Base-by-base conservation (phyloP, 2,888 invertebrate genomes). In the Meiosimyza platycephala region DNA sequence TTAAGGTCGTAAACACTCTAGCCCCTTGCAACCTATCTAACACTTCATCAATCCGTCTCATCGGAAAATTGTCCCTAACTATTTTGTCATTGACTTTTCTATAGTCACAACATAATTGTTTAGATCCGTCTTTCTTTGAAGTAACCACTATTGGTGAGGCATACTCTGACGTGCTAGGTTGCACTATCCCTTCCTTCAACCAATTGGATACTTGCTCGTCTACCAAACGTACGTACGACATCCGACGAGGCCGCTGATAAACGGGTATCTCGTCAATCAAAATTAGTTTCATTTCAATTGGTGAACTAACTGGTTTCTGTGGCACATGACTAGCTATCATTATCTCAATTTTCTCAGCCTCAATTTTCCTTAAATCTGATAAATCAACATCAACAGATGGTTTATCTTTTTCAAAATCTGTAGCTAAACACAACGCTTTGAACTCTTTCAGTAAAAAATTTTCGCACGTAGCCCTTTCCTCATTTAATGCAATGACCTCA, bases 241-340 rank as follows among this genome's bases (percentile, higher is more conserved):
- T 65, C 13, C 60, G 62, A 15, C 74, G 48, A 6, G 74, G 72
- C 4, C 70, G 33, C 9, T 60, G 18, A 5, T 70, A 67, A 1
- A 73, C 71, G 11, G 73, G 75, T 9, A 60, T 22, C 40, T 73
- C 65, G 13, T 75, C 70, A 7, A 48, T 55, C 7, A 77, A 16
- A 2, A 72, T 51, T 0, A 77, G 60, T 22, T 73, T 77, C 73
- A 77, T 77, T 33, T 73, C 68, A 2, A 77, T 71, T 1, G 74
- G 75, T 11, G 75, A 67, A 22, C 2, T 22, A 22, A 2, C 22
- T 22, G 22, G 22, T 2, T 2, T 22, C 22, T 22, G 22, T 22
- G 22, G 22, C n/a, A n/a, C n/a, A n/a, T n/a, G n/a, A n/a, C n/a
- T n/a, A n/a, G n/a, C n/a, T n/a, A n/a, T n/a, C n/a, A n/a, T n/a